Evolutionary conservation across 2,113 vertebrate genomes (phyloP).

Genomic region (Uria lomvia): DNA sequence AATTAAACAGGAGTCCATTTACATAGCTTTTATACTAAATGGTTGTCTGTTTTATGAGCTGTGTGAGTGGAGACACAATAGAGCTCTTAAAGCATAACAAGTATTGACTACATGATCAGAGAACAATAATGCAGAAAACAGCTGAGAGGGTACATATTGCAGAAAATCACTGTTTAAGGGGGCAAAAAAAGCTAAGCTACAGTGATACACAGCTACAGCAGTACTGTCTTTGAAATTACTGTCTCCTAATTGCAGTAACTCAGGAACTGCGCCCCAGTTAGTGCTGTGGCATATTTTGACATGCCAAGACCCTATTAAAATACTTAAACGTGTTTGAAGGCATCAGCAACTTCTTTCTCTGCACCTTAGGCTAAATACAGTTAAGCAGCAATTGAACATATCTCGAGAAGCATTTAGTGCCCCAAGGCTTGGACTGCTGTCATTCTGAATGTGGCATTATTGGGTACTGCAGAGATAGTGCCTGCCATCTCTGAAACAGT

Average conservation of each 20-base stretch:
- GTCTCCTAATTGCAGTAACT: constrained; percentile 16
- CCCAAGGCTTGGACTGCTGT: constrained; percentile 69
- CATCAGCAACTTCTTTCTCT: constrained; percentile 68
- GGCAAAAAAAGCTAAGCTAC: background rate
- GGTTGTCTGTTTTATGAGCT: background rate
- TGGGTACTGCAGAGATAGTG: constrained; percentile 39
- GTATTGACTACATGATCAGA: background rate
- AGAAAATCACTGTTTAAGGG: background rate
- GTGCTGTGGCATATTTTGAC: constrained; percentile 27
- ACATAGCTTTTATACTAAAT: background rate
- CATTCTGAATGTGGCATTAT: constrained; percentile 71
- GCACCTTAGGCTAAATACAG: constrained; percentile 69
- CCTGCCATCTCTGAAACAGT: constrained; percentile 53
- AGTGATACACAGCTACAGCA: background rate
- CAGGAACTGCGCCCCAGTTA: background rate
- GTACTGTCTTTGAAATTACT: background rate
- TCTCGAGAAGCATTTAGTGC: constrained; percentile 73
- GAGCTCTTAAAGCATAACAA: background rate
- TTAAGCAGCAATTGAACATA: constrained; percentile 74
- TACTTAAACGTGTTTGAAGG: constrained; percentile 74
- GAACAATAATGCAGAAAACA: background rate
- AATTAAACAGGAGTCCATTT: background rate
- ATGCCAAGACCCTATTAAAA: constrained; percentile 67
- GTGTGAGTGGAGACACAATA: background rate
- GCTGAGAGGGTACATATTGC: background rate